Evolutionary conservation across 2,888 invertebrate species (phyloP).

Genomic region (Fissipunctia ypsillon): DNA sequence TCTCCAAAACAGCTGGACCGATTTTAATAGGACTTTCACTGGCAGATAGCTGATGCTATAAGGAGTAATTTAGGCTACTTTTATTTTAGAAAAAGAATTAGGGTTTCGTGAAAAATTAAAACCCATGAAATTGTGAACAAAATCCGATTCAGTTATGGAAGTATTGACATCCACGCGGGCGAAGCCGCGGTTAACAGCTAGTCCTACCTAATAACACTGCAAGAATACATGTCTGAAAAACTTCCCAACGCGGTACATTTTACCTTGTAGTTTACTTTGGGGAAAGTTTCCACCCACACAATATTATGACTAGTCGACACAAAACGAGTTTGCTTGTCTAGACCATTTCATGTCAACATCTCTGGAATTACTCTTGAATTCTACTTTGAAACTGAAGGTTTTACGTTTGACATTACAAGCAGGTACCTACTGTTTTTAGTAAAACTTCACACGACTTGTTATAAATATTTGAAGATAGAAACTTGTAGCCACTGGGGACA

Average conservation of each 20-base stretch:
- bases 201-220: too few relatives aligned
- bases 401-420: conserved; percentile 13
- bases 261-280: conserved; percentile 1
- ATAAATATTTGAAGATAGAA: conserved; percentile 10
- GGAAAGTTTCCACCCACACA: conserved; percentile 1
- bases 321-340: conserved; percentile 11
- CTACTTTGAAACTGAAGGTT: conserved; percentile 24
- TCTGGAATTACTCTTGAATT: conserved; percentile 28
- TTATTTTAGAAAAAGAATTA: too few relatives aligned
- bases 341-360: conserved; percentile 22
- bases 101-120: too few relatives aligned
- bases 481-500: neutral
- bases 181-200: too few relatives aligned
- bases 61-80: too few relatives aligned
- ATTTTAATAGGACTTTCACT: too few relatives aligned
- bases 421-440: conserved; percentile 7
- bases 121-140: too few relatives aligned
- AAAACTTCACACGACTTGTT: conserved; percentile 2
- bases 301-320: conserved; percentile 14
- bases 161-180: too few relatives aligned
- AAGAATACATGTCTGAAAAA: conserved; percentile 10
- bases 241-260: conserved; percentile 10
- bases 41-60: too few relatives aligned
- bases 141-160: too few relatives aligned
- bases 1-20: too few relatives aligned